Evolutionary conservation across 2,113 vertebrate genomes (phyloP), one percentile per base, ranked within the genome.

Genomic region (Mastomys coucha): DNA sequence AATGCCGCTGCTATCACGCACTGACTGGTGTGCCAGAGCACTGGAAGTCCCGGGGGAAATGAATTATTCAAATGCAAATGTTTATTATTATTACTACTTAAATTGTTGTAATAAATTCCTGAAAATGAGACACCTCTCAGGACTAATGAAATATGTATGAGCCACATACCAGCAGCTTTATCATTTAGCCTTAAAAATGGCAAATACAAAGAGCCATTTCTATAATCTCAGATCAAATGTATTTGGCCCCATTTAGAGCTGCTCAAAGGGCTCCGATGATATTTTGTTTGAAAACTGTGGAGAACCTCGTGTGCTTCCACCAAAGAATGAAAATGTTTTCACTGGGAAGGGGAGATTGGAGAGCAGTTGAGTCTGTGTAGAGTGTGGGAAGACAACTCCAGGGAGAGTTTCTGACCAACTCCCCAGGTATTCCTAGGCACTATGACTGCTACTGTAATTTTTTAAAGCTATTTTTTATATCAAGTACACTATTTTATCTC

Each of bases 1-100:
- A 88, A 91, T 78, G 67, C 63, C 1, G 2, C 51, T 70, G 58
- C 73, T 77, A 88, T 82, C 87, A 26, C 14, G 92, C 26, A 7
- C 90, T 97, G 96, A 94, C 63, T 92, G 96, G 91, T 92, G 70
- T 72, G 89, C 77, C 78, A 56, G 93, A 96, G 88, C 90, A 92
- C 90, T 94, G 36, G n/a, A 45, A 65, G 86, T 97, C 95, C 95
- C 92, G 20, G 58, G 82, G 94, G 97, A 95, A 97, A 96, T 96
- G 45, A 90, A 97, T 97, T 90, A 98, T 97, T 97, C 97, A 97
- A 96, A 97, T 97, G 96, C 87, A 97, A 97, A 97, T 96, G 95
- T 96, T 96, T 92, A 97, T 97, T 96, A 95, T 94, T 97, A 97
- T 28, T 86, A 89, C 77, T 91, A 91, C 70, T 96, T 95, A 96